phyloP scores from a whole-genome alignment of 2,888 invertebrate species.

The Polyommatus iphigenia region DNA sequence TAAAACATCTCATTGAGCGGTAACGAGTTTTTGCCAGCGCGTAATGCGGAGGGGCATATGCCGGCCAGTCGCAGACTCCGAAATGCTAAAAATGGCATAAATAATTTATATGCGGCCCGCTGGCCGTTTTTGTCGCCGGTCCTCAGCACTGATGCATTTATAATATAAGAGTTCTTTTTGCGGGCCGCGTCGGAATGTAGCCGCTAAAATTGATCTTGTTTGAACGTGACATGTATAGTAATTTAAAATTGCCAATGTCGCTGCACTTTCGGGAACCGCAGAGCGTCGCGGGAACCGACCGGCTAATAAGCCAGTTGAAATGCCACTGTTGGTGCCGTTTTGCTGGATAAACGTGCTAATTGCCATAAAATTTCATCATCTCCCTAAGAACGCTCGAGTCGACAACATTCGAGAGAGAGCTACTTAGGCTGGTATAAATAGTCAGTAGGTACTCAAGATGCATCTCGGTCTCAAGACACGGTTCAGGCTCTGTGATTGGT shows the following conservation, averaged over 20 bases:
- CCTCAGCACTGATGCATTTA: slow-evolving; percentile 81
- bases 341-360: neutral
- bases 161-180: slow-evolving; percentile 80
- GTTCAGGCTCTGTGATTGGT: too few relatives aligned
- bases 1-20: slow-evolving; percentile 22
- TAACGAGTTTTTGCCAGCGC: slow-evolving; percentile 25
- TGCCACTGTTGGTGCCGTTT: neutral
- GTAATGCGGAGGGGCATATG: slow-evolving; percentile 41
- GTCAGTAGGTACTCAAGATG: too few relatives aligned
- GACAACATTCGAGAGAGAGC: too few relatives aligned
- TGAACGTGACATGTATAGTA: slow-evolving; percentile 74
- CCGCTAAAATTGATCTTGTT: slow-evolving; percentile 80
- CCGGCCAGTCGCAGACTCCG: slow-evolving; percentile 60
- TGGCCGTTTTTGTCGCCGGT: slow-evolving; percentile 72
- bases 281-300: neutral
- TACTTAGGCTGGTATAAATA: too few relatives aligned
- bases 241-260: slow-evolving; percentile 48
- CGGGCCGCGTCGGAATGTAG: slow-evolving; percentile 73
- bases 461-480: too few relatives aligned
- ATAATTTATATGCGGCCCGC: slow-evolving; percentile 76
- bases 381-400: too few relatives aligned
- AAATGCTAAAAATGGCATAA: slow-evolving; percentile 80
- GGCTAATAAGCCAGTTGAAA: neutral
- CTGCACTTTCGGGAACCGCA: slow-evolving; percentile 31
- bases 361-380: too few relatives aligned